Evolutionary conservation across 2,797 vertebrate species (phyloP), one percentile per base, ranked within the genome.

Genomic region (Cossypha niveicapilla): DNA sequence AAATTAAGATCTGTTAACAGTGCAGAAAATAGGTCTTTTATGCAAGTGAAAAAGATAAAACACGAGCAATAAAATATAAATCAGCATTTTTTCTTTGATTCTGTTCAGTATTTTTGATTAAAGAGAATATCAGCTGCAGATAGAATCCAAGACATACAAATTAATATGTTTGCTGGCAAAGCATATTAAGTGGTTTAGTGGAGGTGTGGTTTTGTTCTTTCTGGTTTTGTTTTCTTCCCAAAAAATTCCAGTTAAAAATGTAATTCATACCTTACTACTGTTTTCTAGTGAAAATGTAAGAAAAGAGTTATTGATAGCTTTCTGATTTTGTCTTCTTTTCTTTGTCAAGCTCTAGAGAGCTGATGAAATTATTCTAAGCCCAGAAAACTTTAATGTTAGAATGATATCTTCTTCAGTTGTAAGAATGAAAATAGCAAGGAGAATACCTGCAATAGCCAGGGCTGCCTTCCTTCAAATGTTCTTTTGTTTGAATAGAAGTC

Each of bases 111-210:
- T 86, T 96, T 96, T 94, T 97, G 87, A 96, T 96, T 95, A 96
- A 97, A 97, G 89, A 85, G 93, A 96, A 84, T 93, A 95, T 97
- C 96, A 95, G 75, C 89, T 95, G 91, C 89, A 88, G 87, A 95
- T 68, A 95, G 92, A 96, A 94, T 74, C 80, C 82, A 84, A 92
- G 85, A 78, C 86, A 91, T 89, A 83, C 21, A 94, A 95, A 94
- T 96, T 85, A 96, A 63, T 83, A 68, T 76, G 74, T 94, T 96
- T 89, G 56, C 63, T 74, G 50, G 47, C 77, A 94, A 90, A 89
- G 87, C 23, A 79, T 78, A 89, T 72, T 78, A 91, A 95, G n/a
- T 62, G 56, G 39, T 66, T 73, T 79, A 27, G 45, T 47, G 18
- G 7, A 7, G 2, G 2, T 53, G 4, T 8, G 47, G 4, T 41